Conservation (phyloP, 2,797 vertebrate genomes). For the Lemur catta region DNA sequence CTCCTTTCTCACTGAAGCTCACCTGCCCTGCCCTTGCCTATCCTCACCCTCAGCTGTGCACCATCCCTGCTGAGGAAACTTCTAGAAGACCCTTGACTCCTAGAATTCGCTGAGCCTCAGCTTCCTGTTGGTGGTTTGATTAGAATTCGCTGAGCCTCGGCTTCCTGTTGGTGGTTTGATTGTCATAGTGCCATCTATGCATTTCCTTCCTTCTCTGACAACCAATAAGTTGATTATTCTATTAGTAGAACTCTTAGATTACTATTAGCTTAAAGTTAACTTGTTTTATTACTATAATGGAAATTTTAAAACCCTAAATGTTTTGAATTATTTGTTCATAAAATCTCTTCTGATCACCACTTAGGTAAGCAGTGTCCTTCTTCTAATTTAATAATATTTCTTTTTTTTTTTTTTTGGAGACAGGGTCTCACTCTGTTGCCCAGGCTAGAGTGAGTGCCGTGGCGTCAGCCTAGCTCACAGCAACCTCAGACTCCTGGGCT, state of each 20-base stretch:
- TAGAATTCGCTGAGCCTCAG: background rate
- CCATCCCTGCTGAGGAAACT: background rate
- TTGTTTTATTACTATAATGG: background rate
- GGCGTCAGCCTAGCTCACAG: too few relatives aligned
- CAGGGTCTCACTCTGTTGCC: too few relatives aligned
- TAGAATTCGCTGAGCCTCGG: background rate
- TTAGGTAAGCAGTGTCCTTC: background rate
- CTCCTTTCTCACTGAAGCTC: background rate
- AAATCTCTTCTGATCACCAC: background rate
- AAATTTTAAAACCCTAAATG: background rate
- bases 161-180: background rate
- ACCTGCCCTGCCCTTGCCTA: background rate
- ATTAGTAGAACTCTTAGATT: background rate
- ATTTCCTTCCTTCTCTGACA: background rate
- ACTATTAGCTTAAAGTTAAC: background rate
- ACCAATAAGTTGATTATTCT: background rate
- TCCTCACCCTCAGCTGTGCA: background rate
- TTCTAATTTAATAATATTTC: conserved; percentile 24
- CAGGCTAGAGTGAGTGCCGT: too few relatives aligned
- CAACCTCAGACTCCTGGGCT: too few relatives aligned
- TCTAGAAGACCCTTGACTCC: background rate
- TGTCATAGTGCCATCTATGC: background rate
- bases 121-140: background rate
- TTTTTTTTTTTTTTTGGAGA: too few relatives aligned
- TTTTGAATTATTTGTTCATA: background rate